Evolutionary conservation across 2,888 invertebrate species (phyloP).

Genomic region (Microdon myrmicae): DNA sequence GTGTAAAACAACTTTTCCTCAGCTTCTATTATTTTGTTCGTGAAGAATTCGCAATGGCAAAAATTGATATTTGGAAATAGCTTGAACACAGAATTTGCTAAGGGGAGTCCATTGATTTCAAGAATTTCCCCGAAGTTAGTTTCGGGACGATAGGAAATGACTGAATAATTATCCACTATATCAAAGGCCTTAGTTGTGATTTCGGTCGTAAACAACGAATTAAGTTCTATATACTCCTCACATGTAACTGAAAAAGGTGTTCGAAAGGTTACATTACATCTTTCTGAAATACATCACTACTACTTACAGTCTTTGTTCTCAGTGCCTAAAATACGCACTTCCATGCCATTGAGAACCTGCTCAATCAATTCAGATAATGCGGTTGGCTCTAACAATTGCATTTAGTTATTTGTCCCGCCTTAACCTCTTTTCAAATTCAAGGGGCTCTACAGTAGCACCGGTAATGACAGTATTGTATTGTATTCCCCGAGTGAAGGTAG

Average conservation of each 20-base stretch:
- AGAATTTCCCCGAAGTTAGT: conserved; percentile 68
- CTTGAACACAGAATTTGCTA: conserved; percentile 70
- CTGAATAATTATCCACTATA: conserved; percentile 71
- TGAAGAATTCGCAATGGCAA: conserved; percentile 75
- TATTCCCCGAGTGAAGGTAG: no score
- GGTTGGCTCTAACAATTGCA: conserved; percentile 21
- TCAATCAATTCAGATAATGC: conserved; percentile 32
- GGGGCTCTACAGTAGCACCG: no score
- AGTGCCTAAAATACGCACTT: neutral
- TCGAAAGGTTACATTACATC: neutral
- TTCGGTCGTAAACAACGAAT: conserved; percentile 71
- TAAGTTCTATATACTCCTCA: conserved; percentile 69
- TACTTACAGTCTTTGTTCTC: conserved; percentile 9
- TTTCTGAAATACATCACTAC: no score
- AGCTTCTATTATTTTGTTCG: conserved; percentile 69
- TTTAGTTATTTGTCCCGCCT: no score
- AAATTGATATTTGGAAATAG: conserved; percentile 75
- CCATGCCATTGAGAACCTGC: conserved; percentile 24
- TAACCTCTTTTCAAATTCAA: no score
- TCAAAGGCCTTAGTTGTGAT: conserved; percentile 72
- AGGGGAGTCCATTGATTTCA: conserved; percentile 69
- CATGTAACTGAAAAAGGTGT: conserved; percentile 70
- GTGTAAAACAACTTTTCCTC: conserved; percentile 67
- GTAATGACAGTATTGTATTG: no score
- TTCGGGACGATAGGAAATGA: conserved; percentile 68